Conservation (phyloP, 1,140 invertebrate species). For the Ephestia elutella region DNA sequence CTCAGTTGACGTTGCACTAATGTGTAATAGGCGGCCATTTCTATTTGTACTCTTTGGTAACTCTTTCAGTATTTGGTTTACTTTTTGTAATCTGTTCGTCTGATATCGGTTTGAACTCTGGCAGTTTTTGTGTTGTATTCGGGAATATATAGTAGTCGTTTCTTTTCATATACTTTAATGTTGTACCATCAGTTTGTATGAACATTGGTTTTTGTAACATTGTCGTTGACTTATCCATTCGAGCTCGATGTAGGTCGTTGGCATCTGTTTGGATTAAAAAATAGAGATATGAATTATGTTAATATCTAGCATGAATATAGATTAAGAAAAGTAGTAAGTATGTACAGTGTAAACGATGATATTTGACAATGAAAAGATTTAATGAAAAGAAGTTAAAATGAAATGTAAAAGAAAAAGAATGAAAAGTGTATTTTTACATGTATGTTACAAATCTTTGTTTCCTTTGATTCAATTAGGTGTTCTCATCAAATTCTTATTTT, state of each 20-base stretch:
- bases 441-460: too few relatives aligned
- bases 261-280: slow-evolving; percentile 42
- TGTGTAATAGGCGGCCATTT: slow-evolving; percentile 49
- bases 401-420: background rate
- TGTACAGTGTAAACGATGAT: slow-evolving; percentile 10
- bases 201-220: slow-evolving; percentile 60
- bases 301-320: background rate
- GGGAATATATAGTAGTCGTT: slow-evolving; percentile 37
- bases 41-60: slow-evolving; percentile 36
- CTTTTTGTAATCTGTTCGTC: slow-evolving; percentile 60
- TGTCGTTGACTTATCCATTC: slow-evolving; percentile 32
- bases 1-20: slow-evolving; percentile 23
- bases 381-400: background rate
- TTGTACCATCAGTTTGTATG: slow-evolving; percentile 44
- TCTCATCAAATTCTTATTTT: too few relatives aligned
- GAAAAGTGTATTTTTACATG: background rate
- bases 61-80: slow-evolving; percentile 55
- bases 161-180: slow-evolving; percentile 37
- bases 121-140: slow-evolving; percentile 44
- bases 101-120: slow-evolving; percentile 62
- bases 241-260: slow-evolving; percentile 66
- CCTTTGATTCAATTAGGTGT: too few relatives aligned
- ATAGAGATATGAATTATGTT: background rate
- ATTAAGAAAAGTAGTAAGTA: background rate
- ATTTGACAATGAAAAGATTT: background rate